Base-by-base conservation (phyloP, 2,888 invertebrate genomes). In the Cheilosia soror region DNA sequence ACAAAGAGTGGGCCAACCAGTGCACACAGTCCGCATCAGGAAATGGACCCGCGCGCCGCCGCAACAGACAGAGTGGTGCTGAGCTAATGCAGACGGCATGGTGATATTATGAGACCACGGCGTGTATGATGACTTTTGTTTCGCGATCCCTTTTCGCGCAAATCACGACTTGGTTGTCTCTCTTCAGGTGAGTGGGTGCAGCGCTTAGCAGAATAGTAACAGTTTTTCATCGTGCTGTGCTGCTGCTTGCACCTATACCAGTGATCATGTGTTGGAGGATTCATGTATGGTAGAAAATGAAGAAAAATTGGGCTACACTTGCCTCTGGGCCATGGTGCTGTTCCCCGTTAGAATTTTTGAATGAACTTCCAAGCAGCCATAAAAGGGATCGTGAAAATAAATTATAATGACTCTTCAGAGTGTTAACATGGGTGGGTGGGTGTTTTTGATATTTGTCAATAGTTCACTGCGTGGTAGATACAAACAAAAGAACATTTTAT, bases 101-200 rank as follows among this genome's bases (percentile, higher is more conserved):
- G 5, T 66, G 51, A 25, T 73, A 44, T 62, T 69, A 69, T 76
- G 60, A 76, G 66, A 76, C 53, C 15, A 15, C 44, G 5, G 44
- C 42, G n/a, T 42, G 53, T 77, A 78, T 83, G 62, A 73, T 78
- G 78, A 63, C 72, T 78, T 53, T 66, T 72, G 66, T 47, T 66
- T 60, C 60, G 82, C 66, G 72, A 78, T 78, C 72, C 72, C 79
- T 79, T 83, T 75, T 69, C 37, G 57, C 51, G 44, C 51, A 49
- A 71, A 83, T 79, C 83, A 83, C 83, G 83, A 83, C 63, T 83
- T 75, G 49, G 37, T 44, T 51, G 69, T 60, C 37, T 66, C 76
- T 81, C 69, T 63, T 63, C 13, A 69, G 60, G 62, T 72, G 82
- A 83, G 82, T 83, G 72, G 82, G 82, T 78, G 78, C 72, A 83